These are phyloP conservation scores for Rousettus madagascariensis DNA, from an alignment of 2,797 vertebrate genomes.

Conservation along the genomic window DNA sequence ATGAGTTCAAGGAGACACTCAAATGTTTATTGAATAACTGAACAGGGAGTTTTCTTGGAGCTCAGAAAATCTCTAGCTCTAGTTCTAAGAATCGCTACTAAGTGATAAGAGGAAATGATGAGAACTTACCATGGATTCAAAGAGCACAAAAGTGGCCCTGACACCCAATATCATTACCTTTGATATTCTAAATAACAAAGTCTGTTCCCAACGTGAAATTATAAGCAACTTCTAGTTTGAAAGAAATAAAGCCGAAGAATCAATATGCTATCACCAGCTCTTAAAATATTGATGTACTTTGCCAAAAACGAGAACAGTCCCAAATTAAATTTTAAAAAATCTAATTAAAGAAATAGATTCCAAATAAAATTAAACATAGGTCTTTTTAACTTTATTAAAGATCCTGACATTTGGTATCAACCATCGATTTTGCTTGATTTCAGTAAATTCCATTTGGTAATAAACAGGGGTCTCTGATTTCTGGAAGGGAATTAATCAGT, in stretches of 20 bases:
- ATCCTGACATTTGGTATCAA: background rate
- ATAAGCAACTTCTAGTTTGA: background rate
- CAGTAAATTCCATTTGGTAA: background rate
- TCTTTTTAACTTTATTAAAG: conserved; percentile 22
- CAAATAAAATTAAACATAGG: background rate
- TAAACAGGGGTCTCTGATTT: background rate
- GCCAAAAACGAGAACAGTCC: background rate
- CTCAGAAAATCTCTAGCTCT: background rate
- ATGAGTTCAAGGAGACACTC: background rate
- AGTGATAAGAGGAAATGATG: background rate
- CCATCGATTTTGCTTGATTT: background rate
- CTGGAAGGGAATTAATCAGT: background rate
- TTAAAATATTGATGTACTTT: background rate
- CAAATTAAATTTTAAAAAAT: background rate
- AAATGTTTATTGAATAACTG: conserved; percentile 55
- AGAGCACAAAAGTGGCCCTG: background rate
- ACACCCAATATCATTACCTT: background rate
- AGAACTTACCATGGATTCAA: background rate
- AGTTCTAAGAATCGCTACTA: background rate
- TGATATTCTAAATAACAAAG: no score
- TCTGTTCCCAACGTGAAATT: background rate
- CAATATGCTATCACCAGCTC: background rate
- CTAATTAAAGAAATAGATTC: background rate
- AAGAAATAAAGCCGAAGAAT: background rate
- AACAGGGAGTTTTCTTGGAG: background rate